Base-by-base conservation (phyloP, 2,113 vertebrate genomes). In the Nothoprocta perdicaria region DNA sequence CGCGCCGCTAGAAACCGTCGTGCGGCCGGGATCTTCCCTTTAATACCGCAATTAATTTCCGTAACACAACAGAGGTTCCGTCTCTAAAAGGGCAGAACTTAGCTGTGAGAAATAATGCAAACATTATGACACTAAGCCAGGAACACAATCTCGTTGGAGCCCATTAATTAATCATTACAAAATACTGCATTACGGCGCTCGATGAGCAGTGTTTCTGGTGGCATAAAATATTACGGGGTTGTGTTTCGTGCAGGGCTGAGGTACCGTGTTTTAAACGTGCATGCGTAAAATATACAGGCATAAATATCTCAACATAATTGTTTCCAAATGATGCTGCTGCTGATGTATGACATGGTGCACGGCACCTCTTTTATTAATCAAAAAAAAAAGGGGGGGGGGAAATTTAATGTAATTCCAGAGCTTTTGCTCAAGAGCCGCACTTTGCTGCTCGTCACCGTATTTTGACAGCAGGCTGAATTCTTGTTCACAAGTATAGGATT, bases 401-500 rank as follows among this genome's bases (percentile, higher is more conserved):
- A 43, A 43, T 95, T 95, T 95, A 84, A 88, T 95, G 89, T 94
- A 88, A 92, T 96, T 95, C 86, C 89, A 74, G 87, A 76, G 96
- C 96, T 96, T 97, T 96, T 97, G 80, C 88, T 95, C 91, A 94
- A 96, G 95, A 97, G 93, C 76, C 96, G 96, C 95, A 97, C 92
- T 97, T 97, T 97, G 94, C 96, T 97, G 94, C 88, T 97, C 95
- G 40, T 97, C 96, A 96, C 96, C 96, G 93, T 97, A 97, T 98
- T 98, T 97, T 97, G 97, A 97, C 97, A 98, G 97, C 96, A 97
- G 97, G 97, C 96, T 96, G 97, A 98, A 97, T 98, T 98, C 97
- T 97, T 98, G 96, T 97, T 98, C 98, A 97, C 97, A 97, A 98
- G 95, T 97, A 96, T 97, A 97, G 97, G 97, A 98, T 97, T 98